A percentile compares a stretch with the other conserved stretches of the same genome.
Conservation (phyloP, 2,888 invertebrate species). For the Minunthozetes semirufus region DNA sequence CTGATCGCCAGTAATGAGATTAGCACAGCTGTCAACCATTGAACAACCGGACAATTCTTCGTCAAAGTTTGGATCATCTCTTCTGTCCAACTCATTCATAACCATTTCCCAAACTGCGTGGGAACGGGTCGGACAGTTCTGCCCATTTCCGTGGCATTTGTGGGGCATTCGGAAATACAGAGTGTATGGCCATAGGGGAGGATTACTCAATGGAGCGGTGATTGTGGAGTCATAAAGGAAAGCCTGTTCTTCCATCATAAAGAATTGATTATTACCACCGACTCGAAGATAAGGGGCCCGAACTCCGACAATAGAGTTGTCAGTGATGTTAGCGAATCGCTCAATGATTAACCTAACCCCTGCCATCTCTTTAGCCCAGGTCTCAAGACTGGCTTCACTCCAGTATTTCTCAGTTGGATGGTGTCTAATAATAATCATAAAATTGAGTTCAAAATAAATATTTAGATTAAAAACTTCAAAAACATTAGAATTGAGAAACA, state of each 20-base stretch:
- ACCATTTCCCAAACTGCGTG: conserved; percentile 96
- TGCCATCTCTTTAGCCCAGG: conserved; percentile 91
- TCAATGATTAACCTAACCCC: conserved; percentile 68
- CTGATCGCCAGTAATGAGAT: conserved; percentile 82
- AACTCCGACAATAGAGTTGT: conserved; percentile 79
- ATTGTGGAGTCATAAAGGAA: conserved; percentile 92
- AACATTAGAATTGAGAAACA: conserved; percentile 47
- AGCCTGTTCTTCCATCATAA: conserved; percentile 93
- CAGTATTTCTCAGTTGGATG: conserved; percentile 87
- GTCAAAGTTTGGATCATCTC: conserved; percentile 87
- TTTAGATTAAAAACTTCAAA: conserved; percentile 9
- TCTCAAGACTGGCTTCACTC: conserved; percentile 76
- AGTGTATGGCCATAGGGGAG: conserved; percentile 95
- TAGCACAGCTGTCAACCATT: conserved; percentile 88
- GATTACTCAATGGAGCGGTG: conserved; percentile 76
- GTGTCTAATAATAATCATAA: conserved; percentile 48
- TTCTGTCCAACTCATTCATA: conserved; percentile 86
- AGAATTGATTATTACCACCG: conserved; percentile 89
- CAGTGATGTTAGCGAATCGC: conserved; percentile 80
- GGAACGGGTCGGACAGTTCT: conserved; percentile 72
- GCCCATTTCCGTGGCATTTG: conserved; percentile 64
- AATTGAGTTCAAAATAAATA: background rate
- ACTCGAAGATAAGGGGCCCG: conserved; percentile 82
- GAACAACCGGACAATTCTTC: conserved; percentile 85
- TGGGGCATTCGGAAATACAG: conserved; percentile 94